Conservation (phyloP, 2,113 vertebrate species). For the Aspiorhynchus laticeps region DNA sequence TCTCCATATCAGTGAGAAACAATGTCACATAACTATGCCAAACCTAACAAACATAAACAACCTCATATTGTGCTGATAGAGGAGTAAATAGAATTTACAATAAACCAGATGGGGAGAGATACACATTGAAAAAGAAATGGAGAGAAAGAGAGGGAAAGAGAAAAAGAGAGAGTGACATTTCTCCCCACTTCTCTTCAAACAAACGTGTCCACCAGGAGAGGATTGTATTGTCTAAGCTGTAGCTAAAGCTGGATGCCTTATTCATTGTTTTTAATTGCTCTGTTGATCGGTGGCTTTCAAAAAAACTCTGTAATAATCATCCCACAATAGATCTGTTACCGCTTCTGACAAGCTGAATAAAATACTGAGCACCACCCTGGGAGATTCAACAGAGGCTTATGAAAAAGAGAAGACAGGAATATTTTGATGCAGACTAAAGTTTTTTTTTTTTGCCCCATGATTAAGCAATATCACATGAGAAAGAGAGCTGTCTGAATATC, state of each 20-base stretch:
- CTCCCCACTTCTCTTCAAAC: slow-evolving; percentile 76
- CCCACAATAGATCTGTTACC: slow-evolving; percentile 80
- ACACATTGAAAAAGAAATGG: slow-evolving; percentile 1
- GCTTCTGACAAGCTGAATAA: slow-evolving; percentile 87
- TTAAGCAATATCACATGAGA: not conserved
- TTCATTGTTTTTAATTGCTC: slow-evolving; percentile 93
- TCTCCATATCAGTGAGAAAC: slow-evolving; percentile 62
- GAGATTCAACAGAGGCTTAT: slow-evolving; percentile 63
- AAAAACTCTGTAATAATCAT: slow-evolving; percentile 79
- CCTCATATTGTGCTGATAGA: slow-evolving; percentile 72
- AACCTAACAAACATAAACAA: slow-evolving; percentile 78
- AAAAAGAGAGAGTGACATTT: slow-evolving; percentile 56
- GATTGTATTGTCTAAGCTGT: slow-evolving; percentile 75
- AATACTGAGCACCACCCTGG: slow-evolving; percentile 72
- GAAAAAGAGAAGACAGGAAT: slow-evolving; percentile 48
- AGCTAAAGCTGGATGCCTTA: slow-evolving; percentile 79
- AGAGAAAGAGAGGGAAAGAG: slow-evolving; percentile 7
- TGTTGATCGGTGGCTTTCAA: slow-evolving; percentile 83
- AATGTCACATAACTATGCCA: slow-evolving; percentile 68
- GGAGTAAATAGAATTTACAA: slow-evolving; percentile 78
- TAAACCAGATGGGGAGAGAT: slow-evolving; percentile 47
- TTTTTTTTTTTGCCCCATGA: slow-evolving; percentile 48
- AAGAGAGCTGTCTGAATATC: not conserved
- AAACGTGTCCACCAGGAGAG: slow-evolving; percentile 75
- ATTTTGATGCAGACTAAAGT: slow-evolving; percentile 62